Percentiles rank a stretch among this genome's conserved stretches.
Evolutionary conservation across 2,113 vertebrate genomes (phyloP).

Genomic region (Limanda limanda): DNA sequence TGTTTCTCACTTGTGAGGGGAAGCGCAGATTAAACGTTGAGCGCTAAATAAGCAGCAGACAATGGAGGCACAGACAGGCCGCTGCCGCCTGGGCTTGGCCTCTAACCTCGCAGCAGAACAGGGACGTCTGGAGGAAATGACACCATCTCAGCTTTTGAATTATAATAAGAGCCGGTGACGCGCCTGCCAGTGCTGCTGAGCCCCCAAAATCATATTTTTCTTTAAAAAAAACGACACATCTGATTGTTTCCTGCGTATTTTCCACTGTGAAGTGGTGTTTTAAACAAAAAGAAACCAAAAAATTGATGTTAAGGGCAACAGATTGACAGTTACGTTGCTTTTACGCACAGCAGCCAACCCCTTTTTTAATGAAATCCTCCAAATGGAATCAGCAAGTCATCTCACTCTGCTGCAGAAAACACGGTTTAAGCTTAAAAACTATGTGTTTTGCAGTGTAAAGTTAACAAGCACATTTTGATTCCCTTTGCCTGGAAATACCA

Average conservation of each 20-base stretch:
- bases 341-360: neutral
- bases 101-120: constrained; percentile 72
- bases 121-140: constrained; percentile 69
- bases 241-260: neutral
- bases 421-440: constrained; percentile 6
- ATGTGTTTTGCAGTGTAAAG: constrained; percentile 24
- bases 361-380: neutral
- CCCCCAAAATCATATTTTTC: neutral
- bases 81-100: constrained; percentile 72
- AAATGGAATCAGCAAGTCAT: constrained; percentile 1
- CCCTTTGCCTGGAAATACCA: constrained; percentile 10
- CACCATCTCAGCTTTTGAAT: constrained; percentile 67
- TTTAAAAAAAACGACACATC: neutral
- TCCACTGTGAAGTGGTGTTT: neutral
- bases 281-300: neutral
- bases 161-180: constrained; percentile 46
- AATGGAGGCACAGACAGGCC: constrained; percentile 69
- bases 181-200: neutral
- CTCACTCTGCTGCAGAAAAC: constrained; percentile 16
- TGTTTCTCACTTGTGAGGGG: constrained; percentile 69
- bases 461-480: neutral
- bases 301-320: neutral
- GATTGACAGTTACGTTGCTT: neutral
- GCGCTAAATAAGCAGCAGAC: constrained; percentile 71
- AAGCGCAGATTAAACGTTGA: constrained; percentile 70